These are phyloP conservation scores for Aspidiotus rigidus DNA, from an alignment of 2,888 invertebrate species.

Conservation along the genomic window DNA sequence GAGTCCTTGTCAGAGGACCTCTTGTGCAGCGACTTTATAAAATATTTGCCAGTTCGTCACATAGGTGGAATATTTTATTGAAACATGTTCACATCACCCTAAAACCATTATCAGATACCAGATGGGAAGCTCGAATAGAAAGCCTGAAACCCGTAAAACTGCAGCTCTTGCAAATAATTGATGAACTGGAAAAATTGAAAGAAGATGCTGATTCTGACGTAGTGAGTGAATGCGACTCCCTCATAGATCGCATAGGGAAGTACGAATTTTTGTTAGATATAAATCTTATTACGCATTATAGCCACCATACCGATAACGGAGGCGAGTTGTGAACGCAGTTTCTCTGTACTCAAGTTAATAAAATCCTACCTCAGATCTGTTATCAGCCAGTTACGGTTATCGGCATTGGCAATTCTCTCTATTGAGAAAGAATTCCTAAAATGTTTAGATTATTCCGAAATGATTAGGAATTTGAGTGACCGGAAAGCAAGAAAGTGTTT, in stretches of 20 bases:
- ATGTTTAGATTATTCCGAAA: not conserved
- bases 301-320: not conserved
- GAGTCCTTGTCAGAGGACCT: too few relatives aligned
- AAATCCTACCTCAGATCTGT: not conserved
- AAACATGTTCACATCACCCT: too few relatives aligned
- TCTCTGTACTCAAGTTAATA: not conserved
- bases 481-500: not conserved
- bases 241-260: not conserved
- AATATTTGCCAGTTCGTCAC: too few relatives aligned
- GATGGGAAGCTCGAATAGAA: too few relatives aligned
- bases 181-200: not conserved
- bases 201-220: not conserved
- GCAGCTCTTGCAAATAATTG: constrained; percentile 1
- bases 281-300: not conserved
- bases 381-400: not conserved
- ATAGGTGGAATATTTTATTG: too few relatives aligned
- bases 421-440: not conserved
- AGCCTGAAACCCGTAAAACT: too few relatives aligned
- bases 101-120: too few relatives aligned
- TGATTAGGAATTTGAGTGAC: not conserved
- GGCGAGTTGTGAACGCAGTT: not conserved
- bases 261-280: not conserved
- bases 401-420: not conserved
- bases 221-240: not conserved
- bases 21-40: too few relatives aligned